phyloP scores from a whole-genome alignment of 1,140 invertebrate species.

The Micrasema longulum region DNA sequence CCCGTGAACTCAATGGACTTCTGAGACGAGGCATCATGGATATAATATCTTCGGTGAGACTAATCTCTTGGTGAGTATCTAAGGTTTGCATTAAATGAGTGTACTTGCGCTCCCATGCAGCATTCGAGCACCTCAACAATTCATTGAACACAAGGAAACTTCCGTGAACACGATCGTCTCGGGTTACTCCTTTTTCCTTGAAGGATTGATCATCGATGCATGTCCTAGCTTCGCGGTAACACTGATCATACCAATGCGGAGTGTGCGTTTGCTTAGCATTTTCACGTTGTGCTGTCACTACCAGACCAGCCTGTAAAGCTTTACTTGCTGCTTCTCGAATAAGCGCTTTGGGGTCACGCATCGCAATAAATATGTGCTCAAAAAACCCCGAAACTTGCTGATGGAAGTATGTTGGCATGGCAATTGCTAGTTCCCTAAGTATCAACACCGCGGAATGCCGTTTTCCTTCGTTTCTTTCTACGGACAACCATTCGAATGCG shows the following conservation, averaged over 20 bases:
- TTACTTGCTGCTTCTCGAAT: constrained; percentile 94
- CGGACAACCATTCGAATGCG: constrained; percentile 93
- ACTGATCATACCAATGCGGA: constrained; percentile 91
- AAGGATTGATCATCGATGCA: constrained; percentile 81
- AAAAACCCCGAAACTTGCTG: constrained; percentile 97
- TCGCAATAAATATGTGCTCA: constrained; percentile 93
- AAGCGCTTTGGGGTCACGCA: constrained; percentile 91
- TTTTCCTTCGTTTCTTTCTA: constrained; percentile 89
- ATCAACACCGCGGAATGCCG: constrained; percentile 93
- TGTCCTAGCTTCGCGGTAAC: constrained; percentile 88
- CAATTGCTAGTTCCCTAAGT: constrained; percentile 92
- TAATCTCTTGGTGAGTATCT: constrained; percentile 64
- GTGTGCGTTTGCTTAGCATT: constrained; percentile 90
- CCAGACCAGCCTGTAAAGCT: constrained; percentile 90
- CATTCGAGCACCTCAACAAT: constrained; percentile 91
- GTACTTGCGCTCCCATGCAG: constrained; percentile 87
- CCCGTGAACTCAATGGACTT: constrained; percentile 70
- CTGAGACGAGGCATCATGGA: constrained; percentile 71
- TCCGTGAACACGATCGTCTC: constrained; percentile 94
- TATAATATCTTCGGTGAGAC: constrained; percentile 70
- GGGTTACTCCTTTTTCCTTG: constrained; percentile 82
- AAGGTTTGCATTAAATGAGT: constrained; percentile 74
- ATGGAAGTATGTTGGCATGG: constrained; percentile 98
- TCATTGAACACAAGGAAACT: constrained; percentile 95
- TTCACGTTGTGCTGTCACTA: constrained; percentile 95